Evolutionary conservation across 64 coral and sea anemone genomes (phyloP).

Genomic region (Stichodactyla helianthus): DNA sequence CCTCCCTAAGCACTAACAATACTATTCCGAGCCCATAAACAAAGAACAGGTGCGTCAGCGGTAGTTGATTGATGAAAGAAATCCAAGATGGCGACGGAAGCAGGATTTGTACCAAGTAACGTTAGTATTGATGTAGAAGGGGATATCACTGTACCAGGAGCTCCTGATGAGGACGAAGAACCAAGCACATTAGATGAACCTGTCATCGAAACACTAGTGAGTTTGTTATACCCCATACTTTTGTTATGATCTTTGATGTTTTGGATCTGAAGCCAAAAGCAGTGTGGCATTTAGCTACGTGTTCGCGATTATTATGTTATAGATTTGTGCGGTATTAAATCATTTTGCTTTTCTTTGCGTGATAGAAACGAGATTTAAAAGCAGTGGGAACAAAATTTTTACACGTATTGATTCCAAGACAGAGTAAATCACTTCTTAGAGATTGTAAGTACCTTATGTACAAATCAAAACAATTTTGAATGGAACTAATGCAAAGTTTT

Average conservation of each 20-base stretch:
- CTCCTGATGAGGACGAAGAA: slow-evolving; percentile 89
- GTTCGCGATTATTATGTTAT: neutral
- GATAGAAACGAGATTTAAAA: slow-evolving; percentile 85
- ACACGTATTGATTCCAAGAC: slow-evolving; percentile 88
- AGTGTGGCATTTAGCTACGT: neutral
- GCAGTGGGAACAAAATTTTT: slow-evolving; percentile 96
- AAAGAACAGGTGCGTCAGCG: neutral
- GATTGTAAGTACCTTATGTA: slow-evolving; percentile 62
- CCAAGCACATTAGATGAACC: slow-evolving; percentile 96
- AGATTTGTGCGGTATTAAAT: neutral
- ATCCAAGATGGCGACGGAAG: slow-evolving; percentile 85
- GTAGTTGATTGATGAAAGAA: slow-evolving; percentile 19
- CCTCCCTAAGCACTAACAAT: too few species aligned
- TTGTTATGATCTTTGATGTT: neutral
- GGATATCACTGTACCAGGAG: slow-evolving; percentile 96
- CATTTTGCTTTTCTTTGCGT: slow-evolving; percentile 34
- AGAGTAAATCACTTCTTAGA: slow-evolving; percentile 85
- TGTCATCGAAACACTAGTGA: slow-evolving; percentile 88
- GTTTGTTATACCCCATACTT: neutral
- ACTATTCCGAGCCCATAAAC: too few species aligned
- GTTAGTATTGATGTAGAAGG: slow-evolving; percentile 97
- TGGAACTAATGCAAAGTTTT: too few species aligned
- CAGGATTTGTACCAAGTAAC: slow-evolving; percentile 68
- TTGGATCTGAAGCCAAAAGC: slow-evolving; percentile 1
- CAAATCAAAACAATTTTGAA: neutral